phyloP scores from a whole-genome alignment of 2,113 vertebrate species.

The Uropsilus gracilis region DNA sequence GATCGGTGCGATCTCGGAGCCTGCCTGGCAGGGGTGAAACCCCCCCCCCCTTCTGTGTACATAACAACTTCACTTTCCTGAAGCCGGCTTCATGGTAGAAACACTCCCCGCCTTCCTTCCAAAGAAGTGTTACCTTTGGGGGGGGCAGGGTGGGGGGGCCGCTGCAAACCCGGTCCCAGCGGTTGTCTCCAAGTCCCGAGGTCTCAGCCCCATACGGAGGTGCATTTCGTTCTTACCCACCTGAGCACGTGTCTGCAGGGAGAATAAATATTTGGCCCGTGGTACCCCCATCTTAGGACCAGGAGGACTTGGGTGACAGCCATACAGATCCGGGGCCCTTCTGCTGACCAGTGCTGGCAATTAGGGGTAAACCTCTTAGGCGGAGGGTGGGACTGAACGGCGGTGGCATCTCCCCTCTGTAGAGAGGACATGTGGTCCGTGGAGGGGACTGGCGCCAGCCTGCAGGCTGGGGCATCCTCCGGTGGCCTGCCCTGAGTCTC shows the following conservation, averaged over 20 bases:
- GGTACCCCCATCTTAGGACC: background rate
- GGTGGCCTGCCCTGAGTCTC: background rate
- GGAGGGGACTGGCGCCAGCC: background rate
- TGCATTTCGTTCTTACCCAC: background rate
- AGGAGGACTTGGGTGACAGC: background rate
- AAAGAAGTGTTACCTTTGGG: background rate
- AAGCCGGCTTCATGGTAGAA: background rate
- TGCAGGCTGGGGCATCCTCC: background rate
- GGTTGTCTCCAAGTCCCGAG: background rate
- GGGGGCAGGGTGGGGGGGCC: background rate
- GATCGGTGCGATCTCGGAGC: too few relatives aligned
- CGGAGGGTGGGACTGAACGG: background rate
- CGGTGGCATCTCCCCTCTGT: background rate
- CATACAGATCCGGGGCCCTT: background rate
- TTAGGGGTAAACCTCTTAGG: background rate
- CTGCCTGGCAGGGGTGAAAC: background rate
- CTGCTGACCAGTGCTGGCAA: background rate
- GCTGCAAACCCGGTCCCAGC: background rate
- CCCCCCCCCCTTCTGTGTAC: background rate
- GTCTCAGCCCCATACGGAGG: background rate
- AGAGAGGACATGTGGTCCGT: background rate
- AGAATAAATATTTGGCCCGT: background rate
- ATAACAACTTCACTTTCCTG: background rate
- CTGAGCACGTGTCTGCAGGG: background rate
- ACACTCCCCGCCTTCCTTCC: background rate